Evolutionary conservation across 2,797 vertebrate species (phyloP).

Genomic region (Rhabdomys pumilio): DNA sequence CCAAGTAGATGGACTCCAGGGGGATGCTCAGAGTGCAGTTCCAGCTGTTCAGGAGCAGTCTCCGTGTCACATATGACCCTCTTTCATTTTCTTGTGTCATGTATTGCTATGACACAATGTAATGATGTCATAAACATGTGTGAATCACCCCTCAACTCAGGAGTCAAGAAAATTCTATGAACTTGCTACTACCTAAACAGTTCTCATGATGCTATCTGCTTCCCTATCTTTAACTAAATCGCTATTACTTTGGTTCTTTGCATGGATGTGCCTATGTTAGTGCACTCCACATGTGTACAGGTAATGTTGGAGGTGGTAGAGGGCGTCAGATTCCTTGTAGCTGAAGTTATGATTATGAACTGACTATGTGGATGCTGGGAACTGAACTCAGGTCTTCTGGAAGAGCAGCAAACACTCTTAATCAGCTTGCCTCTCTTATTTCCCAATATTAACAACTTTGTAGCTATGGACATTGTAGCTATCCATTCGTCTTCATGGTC

Average conservation of each 20-base stretch:
- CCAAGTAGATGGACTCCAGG: background rate
- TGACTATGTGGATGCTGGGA: background rate
- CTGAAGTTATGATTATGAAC: background rate
- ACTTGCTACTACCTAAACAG: background rate
- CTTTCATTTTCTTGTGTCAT: constrained; percentile 3
- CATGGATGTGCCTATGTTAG: background rate
- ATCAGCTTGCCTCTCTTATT: background rate
- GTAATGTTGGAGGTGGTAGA: background rate
- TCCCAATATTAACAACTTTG: background rate
- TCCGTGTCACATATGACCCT: background rate
- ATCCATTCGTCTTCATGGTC: background rate
- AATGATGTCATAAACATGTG: background rate
- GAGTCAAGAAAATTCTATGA: background rate
- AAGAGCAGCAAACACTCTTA: background rate
- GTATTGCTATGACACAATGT: background rate
- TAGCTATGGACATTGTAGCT: background rate
- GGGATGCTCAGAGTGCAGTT: background rate
- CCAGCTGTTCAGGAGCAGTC: background rate
- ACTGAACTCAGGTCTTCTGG: background rate
- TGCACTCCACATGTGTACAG: background rate
- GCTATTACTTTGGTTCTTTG: background rate
- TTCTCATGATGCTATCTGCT: background rate
- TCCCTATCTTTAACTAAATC: background rate
- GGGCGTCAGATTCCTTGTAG: background rate
- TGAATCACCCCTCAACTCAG: background rate